A percentile compares a stretch with the other conserved stretches of the same genome.
phyloP scores from a whole-genome alignment of 2,797 vertebrate species.

The Sebastes hubbsi region DNA sequence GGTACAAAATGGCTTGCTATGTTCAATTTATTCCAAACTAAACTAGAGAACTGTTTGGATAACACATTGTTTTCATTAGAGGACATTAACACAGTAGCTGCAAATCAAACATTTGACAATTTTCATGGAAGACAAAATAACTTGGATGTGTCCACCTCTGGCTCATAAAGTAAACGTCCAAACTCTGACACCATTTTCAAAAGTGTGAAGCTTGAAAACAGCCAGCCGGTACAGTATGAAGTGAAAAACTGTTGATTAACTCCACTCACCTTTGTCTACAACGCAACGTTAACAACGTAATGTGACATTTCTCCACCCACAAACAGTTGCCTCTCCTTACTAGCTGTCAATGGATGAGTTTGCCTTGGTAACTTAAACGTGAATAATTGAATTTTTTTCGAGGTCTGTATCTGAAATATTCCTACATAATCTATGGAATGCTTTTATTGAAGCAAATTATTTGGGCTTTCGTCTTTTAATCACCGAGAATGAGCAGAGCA shows the following conservation, averaged over 20 bases:
- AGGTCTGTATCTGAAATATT: not conserved
- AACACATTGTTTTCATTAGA: not conserved
- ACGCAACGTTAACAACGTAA: too few species aligned
- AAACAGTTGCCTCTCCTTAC: not conserved
- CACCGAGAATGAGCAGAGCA: slow-evolving; percentile 22
- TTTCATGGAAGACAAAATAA: not conserved
- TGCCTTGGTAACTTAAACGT: not conserved
- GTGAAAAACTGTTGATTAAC: not conserved
- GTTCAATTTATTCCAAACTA: not conserved
- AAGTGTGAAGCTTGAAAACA: not conserved
- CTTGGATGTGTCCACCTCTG: not conserved
- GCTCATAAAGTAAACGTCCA: not conserved
- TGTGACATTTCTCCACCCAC: not conserved
- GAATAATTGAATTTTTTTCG: not conserved
- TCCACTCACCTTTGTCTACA: not conserved
- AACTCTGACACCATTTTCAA: not conserved
- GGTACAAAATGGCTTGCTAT: not conserved
- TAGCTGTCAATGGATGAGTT: not conserved
- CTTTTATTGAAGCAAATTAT: slow-evolving; percentile 2
- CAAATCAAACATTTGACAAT: not conserved
- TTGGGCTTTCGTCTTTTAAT: slow-evolving; percentile 12
- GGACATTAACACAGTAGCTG: not conserved
- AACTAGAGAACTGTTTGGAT: not conserved
- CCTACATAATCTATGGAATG: not conserved
- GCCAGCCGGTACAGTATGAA: not conserved